Conservation (phyloP, 2,113 vertebrate species). For the Delphinus delphis region DNA sequence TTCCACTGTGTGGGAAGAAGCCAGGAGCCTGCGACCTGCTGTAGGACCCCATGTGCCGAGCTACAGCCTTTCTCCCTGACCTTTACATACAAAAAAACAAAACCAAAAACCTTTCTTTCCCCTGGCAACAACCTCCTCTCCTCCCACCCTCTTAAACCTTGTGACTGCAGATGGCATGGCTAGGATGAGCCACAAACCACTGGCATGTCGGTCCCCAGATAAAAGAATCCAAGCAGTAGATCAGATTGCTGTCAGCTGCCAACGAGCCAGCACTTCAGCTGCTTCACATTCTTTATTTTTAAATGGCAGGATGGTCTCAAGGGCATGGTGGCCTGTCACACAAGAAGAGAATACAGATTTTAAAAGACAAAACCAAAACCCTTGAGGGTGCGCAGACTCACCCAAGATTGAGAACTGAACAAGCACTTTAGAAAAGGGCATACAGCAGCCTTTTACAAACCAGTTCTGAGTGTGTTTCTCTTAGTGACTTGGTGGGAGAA, state of each 20-base stretch:
- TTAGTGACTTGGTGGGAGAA: not conserved
- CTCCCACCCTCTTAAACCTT: slow-evolving; percentile 32
- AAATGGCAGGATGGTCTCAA: slow-evolving; percentile 84
- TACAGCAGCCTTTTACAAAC: not conserved
- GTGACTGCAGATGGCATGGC: slow-evolving; percentile 71
- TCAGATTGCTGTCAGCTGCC: slow-evolving; percentile 87
- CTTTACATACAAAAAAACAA: not conserved
- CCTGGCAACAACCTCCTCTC: slow-evolving; percentile 15
- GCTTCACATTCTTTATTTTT: slow-evolving; percentile 84
- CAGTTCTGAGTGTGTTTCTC: not conserved
- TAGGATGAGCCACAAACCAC: slow-evolving; percentile 48
- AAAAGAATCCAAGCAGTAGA: slow-evolving; percentile 78
- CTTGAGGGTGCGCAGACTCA: not conserved
- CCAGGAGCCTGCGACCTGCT: not conserved
- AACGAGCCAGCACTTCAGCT: slow-evolving; percentile 82
- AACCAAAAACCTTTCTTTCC: not conserved
- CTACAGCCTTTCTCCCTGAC: not conserved
- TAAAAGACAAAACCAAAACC: slow-evolving; percentile 59
- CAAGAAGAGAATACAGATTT: slow-evolving; percentile 52
- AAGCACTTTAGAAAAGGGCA: slow-evolving; percentile 39
- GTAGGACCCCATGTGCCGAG: accelerated
- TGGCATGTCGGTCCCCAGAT: slow-evolving; percentile 62
- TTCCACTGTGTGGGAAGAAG: slow-evolving; percentile 27
- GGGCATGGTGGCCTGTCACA: slow-evolving; percentile 77
- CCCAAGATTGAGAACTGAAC: slow-evolving; percentile 38